Conservation (phyloP, 2,888 invertebrate genomes). For the Chrysodeixis includens region DNA sequence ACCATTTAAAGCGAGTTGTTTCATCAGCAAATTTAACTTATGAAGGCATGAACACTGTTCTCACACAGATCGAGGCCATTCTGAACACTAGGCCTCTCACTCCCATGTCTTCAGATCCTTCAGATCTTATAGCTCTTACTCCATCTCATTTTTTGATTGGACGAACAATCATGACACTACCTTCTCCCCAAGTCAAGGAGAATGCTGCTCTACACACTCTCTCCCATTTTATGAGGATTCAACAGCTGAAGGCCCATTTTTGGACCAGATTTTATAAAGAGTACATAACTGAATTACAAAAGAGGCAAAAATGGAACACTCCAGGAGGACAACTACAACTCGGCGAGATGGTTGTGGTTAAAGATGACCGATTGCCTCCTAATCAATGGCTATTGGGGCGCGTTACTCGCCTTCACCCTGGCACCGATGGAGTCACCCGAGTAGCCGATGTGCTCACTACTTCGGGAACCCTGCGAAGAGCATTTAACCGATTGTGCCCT, state of each 20-base stretch:
- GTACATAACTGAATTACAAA: conserved; percentile 13
- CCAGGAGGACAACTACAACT: not conserved
- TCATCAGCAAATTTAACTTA: conserved; percentile 10
- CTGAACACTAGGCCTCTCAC: conserved; percentile 31
- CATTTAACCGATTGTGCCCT: not conserved
- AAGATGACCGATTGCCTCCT: conserved; percentile 11
- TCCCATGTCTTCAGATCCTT: conserved; percentile 31
- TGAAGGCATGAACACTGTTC: conserved; percentile 46
- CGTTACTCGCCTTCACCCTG: not conserved
- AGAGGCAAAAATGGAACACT: conserved; percentile 11
- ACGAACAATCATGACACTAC: conserved; percentile 10
- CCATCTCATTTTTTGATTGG: conserved; percentile 19
- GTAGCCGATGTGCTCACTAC: not conserved
- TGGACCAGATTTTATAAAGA: conserved; percentile 11
- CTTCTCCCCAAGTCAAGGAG: conserved; percentile 9
- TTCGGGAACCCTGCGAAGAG: not conserved
- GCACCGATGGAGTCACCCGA: not conserved
- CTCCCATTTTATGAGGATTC: conserved; percentile 16
- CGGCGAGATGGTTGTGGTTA: conserved; percentile 16
- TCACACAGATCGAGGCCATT: conserved; percentile 38
- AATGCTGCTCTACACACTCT: conserved; percentile 5
- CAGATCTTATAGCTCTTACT: conserved; percentile 15
- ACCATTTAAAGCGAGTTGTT: conserved; percentile 13
- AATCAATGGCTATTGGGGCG: conserved; percentile 11
- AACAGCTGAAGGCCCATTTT: conserved; percentile 12